Percentiles rank a stretch among this genome's conserved stretches.
Conservation (phyloP, 2,888 invertebrate species). For the Disparrhopalites patrizii region DNA sequence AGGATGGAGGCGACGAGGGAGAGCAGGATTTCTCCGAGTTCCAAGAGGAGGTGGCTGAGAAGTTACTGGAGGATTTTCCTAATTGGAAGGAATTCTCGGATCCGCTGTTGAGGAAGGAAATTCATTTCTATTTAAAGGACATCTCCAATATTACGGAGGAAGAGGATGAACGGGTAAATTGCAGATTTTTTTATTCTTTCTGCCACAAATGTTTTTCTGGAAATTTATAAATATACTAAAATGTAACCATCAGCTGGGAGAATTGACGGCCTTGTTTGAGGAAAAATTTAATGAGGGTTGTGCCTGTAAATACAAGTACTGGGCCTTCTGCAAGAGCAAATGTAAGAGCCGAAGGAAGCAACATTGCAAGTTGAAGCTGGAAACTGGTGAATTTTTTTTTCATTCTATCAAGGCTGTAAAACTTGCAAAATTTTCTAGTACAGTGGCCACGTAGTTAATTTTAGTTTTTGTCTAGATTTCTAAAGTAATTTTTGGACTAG, state of each 20-base stretch:
- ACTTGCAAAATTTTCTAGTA: no score
- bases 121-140: neutral
- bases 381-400: constrained; percentile 1
- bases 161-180: neutral
- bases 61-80: neutral
- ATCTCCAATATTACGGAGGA: neutral
- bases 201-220: neutral
- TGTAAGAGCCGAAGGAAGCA: neutral
- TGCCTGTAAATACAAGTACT: neutral
- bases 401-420: no score
- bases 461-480: no score
- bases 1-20: neutral
- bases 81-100: constrained; percentile 2
- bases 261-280: neutral
- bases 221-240: neutral
- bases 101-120: constrained; percentile 10
- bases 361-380: constrained; percentile 5
- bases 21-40: neutral
- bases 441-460: no score
- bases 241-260: neutral
- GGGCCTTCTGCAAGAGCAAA: neutral
- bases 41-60: neutral
- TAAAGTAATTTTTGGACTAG: no score
- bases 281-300: neutral
- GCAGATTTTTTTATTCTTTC: neutral